phyloP scores from a whole-genome alignment of 35 echinoderm and acorn worm species.

The Ophiothrix spiculata region DNA sequence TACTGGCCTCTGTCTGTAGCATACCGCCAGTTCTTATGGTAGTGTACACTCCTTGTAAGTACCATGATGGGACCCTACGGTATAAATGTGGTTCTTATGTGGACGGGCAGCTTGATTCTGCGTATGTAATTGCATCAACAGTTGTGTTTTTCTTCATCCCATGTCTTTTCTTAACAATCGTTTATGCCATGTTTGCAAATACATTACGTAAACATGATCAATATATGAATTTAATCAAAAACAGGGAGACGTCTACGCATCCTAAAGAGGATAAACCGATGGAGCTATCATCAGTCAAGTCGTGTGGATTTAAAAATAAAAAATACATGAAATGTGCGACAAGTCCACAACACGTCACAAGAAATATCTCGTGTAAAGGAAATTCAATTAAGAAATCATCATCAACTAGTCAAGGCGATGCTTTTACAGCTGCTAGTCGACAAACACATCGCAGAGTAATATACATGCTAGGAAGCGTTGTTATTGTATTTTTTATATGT shows the following conservation, averaged over 20 bases:
- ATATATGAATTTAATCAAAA: conserved; percentile 59
- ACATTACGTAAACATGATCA: conserved; percentile 63
- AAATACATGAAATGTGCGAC: background rate
- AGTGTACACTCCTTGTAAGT: conserved; percentile 27
- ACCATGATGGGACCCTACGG: conserved; percentile 15
- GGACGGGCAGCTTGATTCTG: background rate
- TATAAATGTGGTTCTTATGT: conserved; percentile 26
- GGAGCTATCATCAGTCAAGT: background rate
- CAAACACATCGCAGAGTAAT: conserved; percentile 47
- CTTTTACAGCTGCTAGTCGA: conserved; percentile 14
- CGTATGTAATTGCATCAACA: conserved; percentile 43
- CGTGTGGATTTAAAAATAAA: background rate
- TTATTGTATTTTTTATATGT: conserved; percentile 82
- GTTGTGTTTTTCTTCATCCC: conserved; percentile 69
- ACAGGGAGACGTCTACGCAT: conserved; percentile 31
- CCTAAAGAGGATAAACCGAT: background rate
- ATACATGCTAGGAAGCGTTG: conserved; percentile 59
- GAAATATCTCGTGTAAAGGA: background rate
- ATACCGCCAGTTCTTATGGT: conserved; percentile 39
- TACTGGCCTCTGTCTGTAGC: conserved; percentile 46
- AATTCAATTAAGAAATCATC: background rate
- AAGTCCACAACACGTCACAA: background rate
- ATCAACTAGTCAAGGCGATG: background rate
- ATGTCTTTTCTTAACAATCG: conserved; percentile 38
- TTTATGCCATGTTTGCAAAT: conserved; percentile 71